Evolutionary conservation across 35 echinoderm and acorn worm species (phyloP), one percentile per base, ranked within the genome.

Genomic region (Heliocidaris erythrogramma): DNA sequence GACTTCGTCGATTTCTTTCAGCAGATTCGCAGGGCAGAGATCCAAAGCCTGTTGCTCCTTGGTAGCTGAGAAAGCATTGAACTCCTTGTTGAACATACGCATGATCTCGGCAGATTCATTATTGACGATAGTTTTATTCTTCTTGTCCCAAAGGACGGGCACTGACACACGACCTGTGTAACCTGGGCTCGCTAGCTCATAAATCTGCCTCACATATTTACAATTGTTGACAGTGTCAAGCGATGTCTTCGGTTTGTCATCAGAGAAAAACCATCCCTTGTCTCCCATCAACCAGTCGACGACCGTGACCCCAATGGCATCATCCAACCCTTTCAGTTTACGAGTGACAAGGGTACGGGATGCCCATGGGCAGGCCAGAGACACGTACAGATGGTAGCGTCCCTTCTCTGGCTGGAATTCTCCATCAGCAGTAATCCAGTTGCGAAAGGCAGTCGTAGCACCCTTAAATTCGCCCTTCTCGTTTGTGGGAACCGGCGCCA

Each of bases 51-150:
- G 59, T 60, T 98, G 96, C 30, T 96, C 96, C 27, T 94, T 88
- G 17, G 96, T 98, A 1, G 87, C 60, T 48, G 93, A 96, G 60
- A 95, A 98, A 13, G 95, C 97, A 92, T 96, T 96, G 90, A 96
- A 98, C 90, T 95, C 96, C 60, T 48, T 93, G 96, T 98, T 98
- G 65, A 98, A 59, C 94, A 98, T 98, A 31, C 97, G 94, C 49
- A 98, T 95, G 90, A 98, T 98, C 60, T 98, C 97, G 7, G 97
- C 56, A 9, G 97, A 98, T 59, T 98, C 97, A 87, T 98, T 98
- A 59, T 98, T 98, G 11, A 98, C 97, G 53, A 98, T 98, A 32
- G 97, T 98, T 29, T 93, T 71, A 30, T 47, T 96, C 59, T 96
- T 94, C 60, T 98, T 98, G 90, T 98, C 97, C 96, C 94, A 98